These are phyloP conservation scores for Chromobotia macracanthus DNA, from an alignment of 2,797 vertebrate species.

Conservation along the genomic window DNA sequence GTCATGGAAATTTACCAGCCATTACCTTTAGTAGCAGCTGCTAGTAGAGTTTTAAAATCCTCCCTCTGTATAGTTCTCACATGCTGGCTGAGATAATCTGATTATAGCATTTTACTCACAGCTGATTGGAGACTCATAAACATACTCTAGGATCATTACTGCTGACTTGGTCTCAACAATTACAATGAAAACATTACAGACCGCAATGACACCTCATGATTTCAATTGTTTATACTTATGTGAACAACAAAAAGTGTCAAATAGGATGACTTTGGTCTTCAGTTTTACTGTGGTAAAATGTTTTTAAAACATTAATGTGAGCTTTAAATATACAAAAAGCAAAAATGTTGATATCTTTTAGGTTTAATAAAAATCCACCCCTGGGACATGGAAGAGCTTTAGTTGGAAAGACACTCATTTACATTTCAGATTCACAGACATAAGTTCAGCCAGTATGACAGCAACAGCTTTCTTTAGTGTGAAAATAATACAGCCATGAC, in stretches of 20 bases:
- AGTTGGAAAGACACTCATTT: background rate
- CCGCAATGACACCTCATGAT: no score
- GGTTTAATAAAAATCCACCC: background rate
- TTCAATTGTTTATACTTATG: no score
- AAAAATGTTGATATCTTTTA: no score
- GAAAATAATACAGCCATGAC: background rate
- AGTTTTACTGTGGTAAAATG: background rate
- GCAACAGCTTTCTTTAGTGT: background rate
- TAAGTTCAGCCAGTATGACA: background rate
- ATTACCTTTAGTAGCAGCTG: conserved; percentile 25
- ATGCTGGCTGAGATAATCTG: background rate
- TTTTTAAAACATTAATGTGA: background rate
- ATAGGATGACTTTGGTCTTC: no score
- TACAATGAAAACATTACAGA: background rate
- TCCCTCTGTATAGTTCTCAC: background rate
- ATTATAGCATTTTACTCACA: conserved; percentile 1
- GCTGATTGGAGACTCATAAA: background rate
- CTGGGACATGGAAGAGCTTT: background rate
- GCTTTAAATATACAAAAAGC: background rate
- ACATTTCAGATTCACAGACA: background rate
- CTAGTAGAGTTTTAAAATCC: conserved; percentile 17
- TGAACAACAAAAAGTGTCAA: no score
- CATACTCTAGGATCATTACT: background rate
- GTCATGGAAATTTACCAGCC: background rate
- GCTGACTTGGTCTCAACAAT: background rate